Evolutionary conservation across 2,797 vertebrate species (phyloP).

Genomic region (Acanthornis magna): DNA sequence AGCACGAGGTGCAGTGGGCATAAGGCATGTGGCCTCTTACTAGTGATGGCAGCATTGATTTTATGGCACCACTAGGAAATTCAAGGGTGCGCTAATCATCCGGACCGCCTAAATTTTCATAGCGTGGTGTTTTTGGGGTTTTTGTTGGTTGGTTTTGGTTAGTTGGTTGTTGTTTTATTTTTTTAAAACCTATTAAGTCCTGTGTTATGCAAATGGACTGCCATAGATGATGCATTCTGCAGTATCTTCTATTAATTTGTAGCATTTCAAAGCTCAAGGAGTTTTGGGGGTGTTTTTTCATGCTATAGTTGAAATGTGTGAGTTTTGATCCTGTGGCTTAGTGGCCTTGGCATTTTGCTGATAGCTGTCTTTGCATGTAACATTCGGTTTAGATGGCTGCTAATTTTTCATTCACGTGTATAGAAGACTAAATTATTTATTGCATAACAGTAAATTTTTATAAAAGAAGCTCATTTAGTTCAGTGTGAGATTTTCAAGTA

Average conservation of each 20-base stretch:
- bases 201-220: background rate
- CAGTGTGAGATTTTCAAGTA: background rate
- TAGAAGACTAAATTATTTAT: background rate
- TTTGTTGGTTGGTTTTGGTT: background rate
- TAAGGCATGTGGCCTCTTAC: background rate
- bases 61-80: background rate
- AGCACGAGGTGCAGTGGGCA: accelerated
- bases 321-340: background rate
- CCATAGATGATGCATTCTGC: background rate
- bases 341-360: background rate
- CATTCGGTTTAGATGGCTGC: background rate
- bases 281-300: background rate
- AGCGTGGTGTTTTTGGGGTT: accelerated
- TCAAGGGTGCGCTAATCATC: background rate
- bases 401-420: background rate
- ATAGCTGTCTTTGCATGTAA: background rate
- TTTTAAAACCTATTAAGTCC: background rate
- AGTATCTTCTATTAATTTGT: background rate
- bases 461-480: background rate
- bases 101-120: background rate
- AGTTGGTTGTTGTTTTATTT: background rate
- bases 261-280: background rate
- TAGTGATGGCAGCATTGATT: background rate
- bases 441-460: background rate
- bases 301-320: background rate